Conservation (phyloP, 2,888 invertebrate genomes). For the Lysandra coridon region DNA sequence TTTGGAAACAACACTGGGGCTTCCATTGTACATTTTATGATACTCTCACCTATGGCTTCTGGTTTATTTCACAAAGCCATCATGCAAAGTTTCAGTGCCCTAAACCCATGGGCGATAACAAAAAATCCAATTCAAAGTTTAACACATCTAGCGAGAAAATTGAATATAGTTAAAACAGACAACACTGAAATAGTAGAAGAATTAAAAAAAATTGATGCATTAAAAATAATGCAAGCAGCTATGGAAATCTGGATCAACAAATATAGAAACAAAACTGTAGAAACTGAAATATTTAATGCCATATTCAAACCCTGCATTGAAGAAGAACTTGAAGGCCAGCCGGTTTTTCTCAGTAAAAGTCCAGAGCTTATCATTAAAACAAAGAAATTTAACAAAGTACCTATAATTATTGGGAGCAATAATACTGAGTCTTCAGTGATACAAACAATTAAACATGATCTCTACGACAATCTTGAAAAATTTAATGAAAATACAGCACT, state of each 20-base stretch:
- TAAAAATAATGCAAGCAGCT: slow-evolving; percentile 55
- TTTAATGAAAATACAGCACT: slow-evolving; percentile 57
- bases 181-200: slow-evolving; percentile 62
- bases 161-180: slow-evolving; percentile 54
- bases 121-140: slow-evolving; percentile 60
- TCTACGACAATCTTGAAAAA: slow-evolving; percentile 60
- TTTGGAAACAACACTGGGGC: slow-evolving; percentile 74
- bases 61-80: slow-evolving; percentile 74
- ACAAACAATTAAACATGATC: slow-evolving; percentile 52
- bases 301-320: slow-evolving; percentile 70
- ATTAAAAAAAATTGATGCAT: slow-evolving; percentile 51
- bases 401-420: slow-evolving; percentile 69
- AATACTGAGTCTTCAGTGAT: slow-evolving; percentile 61
- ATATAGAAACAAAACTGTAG: slow-evolving; percentile 27
- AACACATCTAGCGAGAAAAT: slow-evolving; percentile 55
- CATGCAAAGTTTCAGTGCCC: slow-evolving; percentile 68
- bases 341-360: slow-evolving; percentile 65
- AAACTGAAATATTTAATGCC: slow-evolving; percentile 53
- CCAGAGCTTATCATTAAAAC: slow-evolving; percentile 64
- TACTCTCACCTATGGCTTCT: slow-evolving; percentile 71
- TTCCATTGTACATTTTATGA: slow-evolving; percentile 69
- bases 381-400: slow-evolving; percentile 68
- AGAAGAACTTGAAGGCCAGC: slow-evolving; percentile 67
- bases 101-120: slow-evolving; percentile 65
- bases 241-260: slow-evolving; percentile 34